phyloP scores from a whole-genome alignment of 2,797 vertebrate species.

The Spinus pinus region DNA sequence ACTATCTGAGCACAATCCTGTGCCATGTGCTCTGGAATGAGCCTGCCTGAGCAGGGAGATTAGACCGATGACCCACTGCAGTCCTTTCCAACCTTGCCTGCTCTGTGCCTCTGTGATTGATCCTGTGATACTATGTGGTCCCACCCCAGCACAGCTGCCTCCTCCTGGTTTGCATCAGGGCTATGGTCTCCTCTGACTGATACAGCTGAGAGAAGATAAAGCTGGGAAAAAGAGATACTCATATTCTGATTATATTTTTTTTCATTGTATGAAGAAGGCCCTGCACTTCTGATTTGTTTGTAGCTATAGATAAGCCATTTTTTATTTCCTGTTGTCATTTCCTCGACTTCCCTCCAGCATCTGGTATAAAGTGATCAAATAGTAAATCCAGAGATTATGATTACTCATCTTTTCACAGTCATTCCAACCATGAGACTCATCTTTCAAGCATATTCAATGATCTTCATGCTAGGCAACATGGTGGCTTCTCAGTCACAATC shows the following conservation, averaged over 20 bases:
- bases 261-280: neutral
- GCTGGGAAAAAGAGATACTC: neutral
- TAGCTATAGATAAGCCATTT: neutral
- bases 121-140: neutral
- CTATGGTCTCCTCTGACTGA: neutral
- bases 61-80: no score
- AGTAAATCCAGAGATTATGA: neutral
- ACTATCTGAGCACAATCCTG: no score
- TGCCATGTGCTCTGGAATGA: neutral
- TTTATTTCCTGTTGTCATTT: conserved; percentile 68
- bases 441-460: neutral
- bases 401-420: conserved; percentile 12
- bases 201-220: neutral
- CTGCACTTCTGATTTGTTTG: neutral
- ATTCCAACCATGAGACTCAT: conserved; percentile 24
- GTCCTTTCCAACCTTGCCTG: neutral
- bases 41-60: neutral
- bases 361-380: conserved; percentile 17
- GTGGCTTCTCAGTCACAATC: neutral
- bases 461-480: conserved; percentile 1
- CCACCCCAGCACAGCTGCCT: neutral
- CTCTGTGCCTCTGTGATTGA: neutral
- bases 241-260: neutral
- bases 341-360: conserved; percentile 20
- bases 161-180: neutral